A percentile compares a stretch with the other conserved stretches of the same genome.
phyloP scores from a whole-genome alignment of 2,797 vertebrate species.

The Eutrigla gurnardus region DNA sequence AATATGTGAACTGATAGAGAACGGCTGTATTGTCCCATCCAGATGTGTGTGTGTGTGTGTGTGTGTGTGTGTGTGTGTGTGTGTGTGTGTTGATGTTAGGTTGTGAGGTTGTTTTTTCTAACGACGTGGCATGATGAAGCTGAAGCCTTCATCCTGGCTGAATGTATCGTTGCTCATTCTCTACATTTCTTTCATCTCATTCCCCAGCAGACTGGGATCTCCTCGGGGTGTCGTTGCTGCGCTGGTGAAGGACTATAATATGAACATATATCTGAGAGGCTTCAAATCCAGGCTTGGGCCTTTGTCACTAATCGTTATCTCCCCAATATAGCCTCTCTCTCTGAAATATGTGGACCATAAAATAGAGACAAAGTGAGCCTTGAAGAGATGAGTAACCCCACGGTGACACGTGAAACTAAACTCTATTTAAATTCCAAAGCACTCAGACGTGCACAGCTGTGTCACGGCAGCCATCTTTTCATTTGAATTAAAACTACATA shows the following conservation, averaged over 20 bases:
- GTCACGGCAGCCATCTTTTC: too few relatives aligned
- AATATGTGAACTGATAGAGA: too few relatives aligned
- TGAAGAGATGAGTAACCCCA: background rate
- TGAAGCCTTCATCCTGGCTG: background rate
- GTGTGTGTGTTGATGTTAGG: too few relatives aligned
- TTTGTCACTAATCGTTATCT: background rate
- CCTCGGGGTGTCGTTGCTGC: background rate
- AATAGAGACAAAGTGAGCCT: background rate
- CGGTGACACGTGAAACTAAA: background rate
- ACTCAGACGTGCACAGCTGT: too few relatives aligned
- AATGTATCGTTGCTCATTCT: background rate
- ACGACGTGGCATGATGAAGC: too few relatives aligned
- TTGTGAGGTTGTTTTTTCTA: too few relatives aligned
- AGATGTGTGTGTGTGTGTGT: too few relatives aligned
- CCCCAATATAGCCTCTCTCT: too few relatives aligned
- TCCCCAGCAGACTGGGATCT: background rate
- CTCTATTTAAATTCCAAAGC: too few relatives aligned
- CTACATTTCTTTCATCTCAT: background rate
- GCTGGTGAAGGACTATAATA: background rate
- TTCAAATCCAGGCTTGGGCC: slow-evolving; percentile 6
- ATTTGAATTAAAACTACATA: too few relatives aligned
- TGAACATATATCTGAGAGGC: background rate
- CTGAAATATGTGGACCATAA: background rate
- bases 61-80: too few relatives aligned
- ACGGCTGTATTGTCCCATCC: too few relatives aligned